Conservation (phyloP, 2,888 invertebrate species). For the Conops quadrifasciatus region DNA sequence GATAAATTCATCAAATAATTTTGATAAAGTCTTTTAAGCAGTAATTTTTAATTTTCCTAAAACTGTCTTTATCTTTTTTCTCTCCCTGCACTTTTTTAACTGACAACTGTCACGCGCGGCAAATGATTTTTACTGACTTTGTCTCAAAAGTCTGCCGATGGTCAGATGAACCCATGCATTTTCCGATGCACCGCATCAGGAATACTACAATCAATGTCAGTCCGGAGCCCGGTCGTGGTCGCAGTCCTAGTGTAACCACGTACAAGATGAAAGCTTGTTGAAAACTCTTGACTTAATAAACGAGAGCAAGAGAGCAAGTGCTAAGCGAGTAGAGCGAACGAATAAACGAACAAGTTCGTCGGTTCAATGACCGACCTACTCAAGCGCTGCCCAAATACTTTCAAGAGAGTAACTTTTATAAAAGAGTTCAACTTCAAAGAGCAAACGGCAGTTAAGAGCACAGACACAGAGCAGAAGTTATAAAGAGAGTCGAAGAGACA, state of each 20-base stretch:
- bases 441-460: constrained; percentile 27
- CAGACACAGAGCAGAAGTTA: not conserved
- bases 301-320: not conserved
- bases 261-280: not conserved
- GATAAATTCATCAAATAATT: no score
- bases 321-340: constrained; percentile 39
- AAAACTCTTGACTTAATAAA: not conserved
- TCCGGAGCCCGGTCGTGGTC: constrained; percentile 27
- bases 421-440: constrained; percentile 28
- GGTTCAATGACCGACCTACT: constrained; percentile 67
- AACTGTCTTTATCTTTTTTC: no score
- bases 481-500: not conserved
- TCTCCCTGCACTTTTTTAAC: not conserved
- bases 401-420: no score
- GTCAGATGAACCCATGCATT: no score
- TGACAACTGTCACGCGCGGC: not conserved
- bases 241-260: not conserved
- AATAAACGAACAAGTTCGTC: constrained; percentile 60
- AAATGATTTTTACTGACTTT: no score
- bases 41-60: no score
- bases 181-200: no score
- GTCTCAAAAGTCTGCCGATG: no score
- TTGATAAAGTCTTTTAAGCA: no score
- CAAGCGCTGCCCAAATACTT: constrained; percentile 57
- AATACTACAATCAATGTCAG: not conserved